These are phyloP conservation scores for Pseudomugil gertrudae DNA, from an alignment of 2,797 vertebrate species.

Conservation along the genomic window DNA sequence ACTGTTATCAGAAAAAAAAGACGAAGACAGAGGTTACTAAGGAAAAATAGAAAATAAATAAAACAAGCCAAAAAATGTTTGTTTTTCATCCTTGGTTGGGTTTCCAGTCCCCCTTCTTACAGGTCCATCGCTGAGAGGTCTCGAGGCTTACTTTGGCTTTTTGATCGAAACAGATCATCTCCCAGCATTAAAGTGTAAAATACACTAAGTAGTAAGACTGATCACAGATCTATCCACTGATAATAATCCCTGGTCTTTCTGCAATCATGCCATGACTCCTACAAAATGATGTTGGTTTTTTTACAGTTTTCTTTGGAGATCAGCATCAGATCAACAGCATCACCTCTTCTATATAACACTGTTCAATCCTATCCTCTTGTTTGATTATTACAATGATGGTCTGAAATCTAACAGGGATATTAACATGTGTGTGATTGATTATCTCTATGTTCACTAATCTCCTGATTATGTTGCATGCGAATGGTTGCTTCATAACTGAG, in stretches of 20 bases:
- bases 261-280: constrained; percentile 1
- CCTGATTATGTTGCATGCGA: constrained; percentile 28
- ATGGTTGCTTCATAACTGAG: constrained; percentile 14
- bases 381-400: constrained; percentile 7
- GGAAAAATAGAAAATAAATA: neutral
- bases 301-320: constrained; percentile 8
- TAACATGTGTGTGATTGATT: constrained; percentile 13
- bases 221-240: constrained; percentile 70
- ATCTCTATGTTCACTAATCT: constrained; percentile 43
- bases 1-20: neutral
- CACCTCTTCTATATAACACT: constrained; percentile 19
- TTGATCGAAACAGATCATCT: constrained; percentile 88
- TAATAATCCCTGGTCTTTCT: constrained; percentile 74
- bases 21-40: neutral
- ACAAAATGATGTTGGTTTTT: constrained; percentile 3
- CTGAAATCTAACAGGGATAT: constrained; percentile 15
- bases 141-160: constrained; percentile 86
- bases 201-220: constrained; percentile 89
- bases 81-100: constrained; percentile 45
- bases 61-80: constrained; percentile 24
- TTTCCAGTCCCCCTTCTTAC: constrained; percentile 76
- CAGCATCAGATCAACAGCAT: constrained; percentile 16
- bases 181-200: constrained; percentile 87
- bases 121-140: constrained; percentile 79
- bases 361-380: neutral